A percentile compares a stretch with the other conserved stretches of the same genome.
Conservation (phyloP, 2,797 vertebrate species). For the Mus spretus region DNA sequence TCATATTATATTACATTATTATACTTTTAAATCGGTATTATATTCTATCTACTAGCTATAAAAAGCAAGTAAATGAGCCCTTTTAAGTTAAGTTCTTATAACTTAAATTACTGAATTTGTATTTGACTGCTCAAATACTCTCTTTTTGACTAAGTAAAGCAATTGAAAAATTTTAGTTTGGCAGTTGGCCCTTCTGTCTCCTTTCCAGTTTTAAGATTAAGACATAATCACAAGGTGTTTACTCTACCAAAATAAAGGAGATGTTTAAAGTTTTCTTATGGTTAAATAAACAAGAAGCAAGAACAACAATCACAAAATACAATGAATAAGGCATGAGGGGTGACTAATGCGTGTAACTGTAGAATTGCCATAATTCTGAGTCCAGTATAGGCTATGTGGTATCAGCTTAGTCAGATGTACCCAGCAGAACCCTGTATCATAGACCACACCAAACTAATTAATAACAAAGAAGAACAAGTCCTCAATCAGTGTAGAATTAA, state of each 20-base stretch:
- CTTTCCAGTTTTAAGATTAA: not conserved
- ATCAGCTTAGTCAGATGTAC: not conserved
- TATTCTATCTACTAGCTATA: not conserved
- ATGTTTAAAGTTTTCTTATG: not conserved
- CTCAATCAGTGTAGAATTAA: conserved; percentile 23
- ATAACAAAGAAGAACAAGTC: not conserved
- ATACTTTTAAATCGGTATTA: not conserved
- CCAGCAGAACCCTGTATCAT: not conserved
- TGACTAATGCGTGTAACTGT: not conserved
- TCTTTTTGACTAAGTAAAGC: not conserved
- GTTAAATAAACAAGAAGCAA: not conserved
- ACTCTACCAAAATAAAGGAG: not conserved
- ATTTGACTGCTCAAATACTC: not conserved
- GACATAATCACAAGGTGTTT: not conserved
- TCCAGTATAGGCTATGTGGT: not conserved
- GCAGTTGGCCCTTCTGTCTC: not conserved
- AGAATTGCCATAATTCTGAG: not conserved
- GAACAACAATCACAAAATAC: not conserved
- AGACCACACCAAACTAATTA: not conserved
- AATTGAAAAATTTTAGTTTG: not conserved
- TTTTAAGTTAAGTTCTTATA: not conserved
- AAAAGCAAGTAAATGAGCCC: not conserved
- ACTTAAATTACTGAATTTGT: not conserved
- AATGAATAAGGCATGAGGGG: not conserved
- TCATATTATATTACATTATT: not conserved